These are phyloP conservation scores for Ascaphus truei DNA, from an alignment of 2,113 vertebrate genomes.

Conservation along the genomic window DNA sequence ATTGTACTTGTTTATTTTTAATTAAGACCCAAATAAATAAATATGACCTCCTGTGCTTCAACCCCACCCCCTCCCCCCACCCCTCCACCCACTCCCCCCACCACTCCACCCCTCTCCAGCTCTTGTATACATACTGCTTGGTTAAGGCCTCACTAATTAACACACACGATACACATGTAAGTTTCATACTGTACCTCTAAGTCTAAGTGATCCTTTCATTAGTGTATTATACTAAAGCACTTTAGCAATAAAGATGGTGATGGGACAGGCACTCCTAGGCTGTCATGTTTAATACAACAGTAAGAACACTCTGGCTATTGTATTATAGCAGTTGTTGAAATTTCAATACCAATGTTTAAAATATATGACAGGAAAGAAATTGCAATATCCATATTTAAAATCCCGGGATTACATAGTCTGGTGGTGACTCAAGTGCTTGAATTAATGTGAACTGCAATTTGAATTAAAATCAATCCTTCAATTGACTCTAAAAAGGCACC, in stretches of 20 bases:
- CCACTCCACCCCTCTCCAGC: too few relatives aligned
- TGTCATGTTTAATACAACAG: constrained; percentile 49
- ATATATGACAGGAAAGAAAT: constrained; percentile 46
- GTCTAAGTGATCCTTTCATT: constrained; percentile 23
- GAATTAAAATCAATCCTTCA: constrained; percentile 60
- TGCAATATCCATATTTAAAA: constrained; percentile 48
- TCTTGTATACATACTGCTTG: too few relatives aligned
- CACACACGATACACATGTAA: constrained; percentile 4
- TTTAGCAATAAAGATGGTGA: constrained; percentile 37
- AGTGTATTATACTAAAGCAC: constrained; percentile 36
- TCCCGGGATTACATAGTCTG: constrained; percentile 42
- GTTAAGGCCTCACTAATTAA: constrained; percentile 37
- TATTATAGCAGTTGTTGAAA: constrained; percentile 43
- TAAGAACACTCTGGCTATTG: constrained; percentile 47
- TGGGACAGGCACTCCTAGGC: constrained; percentile 35
- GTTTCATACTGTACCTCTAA: constrained; percentile 18
- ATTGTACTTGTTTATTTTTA: background rate
- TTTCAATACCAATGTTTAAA: constrained; percentile 51
- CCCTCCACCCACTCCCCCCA: too few relatives aligned
- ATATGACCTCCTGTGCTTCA: fast-evolving
- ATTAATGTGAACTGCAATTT: constrained; percentile 57
- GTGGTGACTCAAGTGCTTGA: constrained; percentile 35
- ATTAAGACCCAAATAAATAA: too few relatives aligned
- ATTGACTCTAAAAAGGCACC: constrained; percentile 43
- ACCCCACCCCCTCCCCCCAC: too few relatives aligned